Evolutionary conservation across 1,140 invertebrate genomes (phyloP).

Genomic region (Hyles euphorbiae): DNA sequence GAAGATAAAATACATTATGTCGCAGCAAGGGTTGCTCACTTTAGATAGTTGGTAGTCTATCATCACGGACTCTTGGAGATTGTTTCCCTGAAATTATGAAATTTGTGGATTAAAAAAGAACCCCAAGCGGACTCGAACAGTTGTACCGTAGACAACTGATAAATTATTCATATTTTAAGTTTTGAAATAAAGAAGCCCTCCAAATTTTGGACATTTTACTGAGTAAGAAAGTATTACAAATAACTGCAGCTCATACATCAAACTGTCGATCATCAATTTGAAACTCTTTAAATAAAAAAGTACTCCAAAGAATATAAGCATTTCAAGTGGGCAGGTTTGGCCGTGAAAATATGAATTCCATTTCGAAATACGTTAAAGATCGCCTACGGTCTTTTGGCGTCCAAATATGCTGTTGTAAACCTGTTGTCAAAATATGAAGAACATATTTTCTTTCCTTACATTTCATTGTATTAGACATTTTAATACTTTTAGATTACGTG

Average conservation of each 20-base stretch:
- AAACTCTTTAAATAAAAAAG: background rate
- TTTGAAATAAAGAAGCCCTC: background rate
- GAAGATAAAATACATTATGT: constrained; percentile 27
- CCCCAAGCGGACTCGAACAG: background rate
- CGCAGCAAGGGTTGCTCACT: constrained; percentile 15
- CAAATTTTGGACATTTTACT: background rate
- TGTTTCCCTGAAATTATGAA: constrained; percentile 21
- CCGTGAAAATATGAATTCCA: too few relatives aligned
- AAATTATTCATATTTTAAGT: background rate
- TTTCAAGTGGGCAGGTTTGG: background rate
- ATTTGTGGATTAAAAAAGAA: background rate
- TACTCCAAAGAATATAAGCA: background rate
- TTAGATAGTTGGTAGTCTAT: constrained; percentile 30
- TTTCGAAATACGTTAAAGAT: too few relatives aligned
- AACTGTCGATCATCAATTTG: background rate
- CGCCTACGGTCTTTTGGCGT: too few relatives aligned
- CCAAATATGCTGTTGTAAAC: too few relatives aligned
- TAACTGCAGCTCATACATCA: background rate
- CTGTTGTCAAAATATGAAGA: too few relatives aligned
- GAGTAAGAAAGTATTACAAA: background rate
- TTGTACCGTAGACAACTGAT: too few relatives aligned
- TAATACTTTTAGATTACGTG: too few relatives aligned
- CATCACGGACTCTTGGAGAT: constrained; percentile 18
- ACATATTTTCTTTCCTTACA: too few relatives aligned
- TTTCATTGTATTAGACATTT: too few relatives aligned